Evolutionary conservation across 1,140 invertebrate species (phyloP).

Genomic region (Latrodectus geometricus): DNA sequence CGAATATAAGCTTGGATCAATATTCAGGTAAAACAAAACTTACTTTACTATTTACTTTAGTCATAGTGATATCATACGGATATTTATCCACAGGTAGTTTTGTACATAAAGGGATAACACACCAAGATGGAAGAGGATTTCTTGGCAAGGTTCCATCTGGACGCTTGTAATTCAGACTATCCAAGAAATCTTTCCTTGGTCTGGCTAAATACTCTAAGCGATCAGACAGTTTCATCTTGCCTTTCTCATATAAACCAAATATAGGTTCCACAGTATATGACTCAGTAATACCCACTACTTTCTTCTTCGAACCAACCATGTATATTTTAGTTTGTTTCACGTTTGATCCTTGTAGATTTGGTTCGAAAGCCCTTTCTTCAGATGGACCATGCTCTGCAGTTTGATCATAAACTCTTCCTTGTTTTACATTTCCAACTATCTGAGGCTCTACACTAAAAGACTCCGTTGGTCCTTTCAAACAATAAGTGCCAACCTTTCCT

Average conservation of each 20-base stretch:
- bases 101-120: constrained; percentile 1
- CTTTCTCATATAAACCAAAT: too few relatives aligned
- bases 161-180: neutral
- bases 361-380: neutral
- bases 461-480: too few relatives aligned
- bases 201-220: constrained; percentile 28
- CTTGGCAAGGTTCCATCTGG: constrained; percentile 3
- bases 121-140: constrained; percentile 27
- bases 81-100: constrained; percentile 6
- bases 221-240: neutral
- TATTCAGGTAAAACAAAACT: neutral
- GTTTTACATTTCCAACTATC: too few relatives aligned
- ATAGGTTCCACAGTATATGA: neutral
- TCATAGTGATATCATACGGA: constrained; percentile 21
- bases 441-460: too few relatives aligned
- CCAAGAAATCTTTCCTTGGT: constrained; percentile 75
- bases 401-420: neutral
- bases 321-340: neutral
- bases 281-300: neutral
- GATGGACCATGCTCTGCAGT: neutral
- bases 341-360: neutral
- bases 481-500: too few relatives aligned
- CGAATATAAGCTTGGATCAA: too few relatives aligned
- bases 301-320: neutral
- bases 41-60: neutral